These are phyloP conservation scores for Danionella cerebrum DNA, from an alignment of 2,113 vertebrate genomes.

Conservation along the genomic window DNA sequence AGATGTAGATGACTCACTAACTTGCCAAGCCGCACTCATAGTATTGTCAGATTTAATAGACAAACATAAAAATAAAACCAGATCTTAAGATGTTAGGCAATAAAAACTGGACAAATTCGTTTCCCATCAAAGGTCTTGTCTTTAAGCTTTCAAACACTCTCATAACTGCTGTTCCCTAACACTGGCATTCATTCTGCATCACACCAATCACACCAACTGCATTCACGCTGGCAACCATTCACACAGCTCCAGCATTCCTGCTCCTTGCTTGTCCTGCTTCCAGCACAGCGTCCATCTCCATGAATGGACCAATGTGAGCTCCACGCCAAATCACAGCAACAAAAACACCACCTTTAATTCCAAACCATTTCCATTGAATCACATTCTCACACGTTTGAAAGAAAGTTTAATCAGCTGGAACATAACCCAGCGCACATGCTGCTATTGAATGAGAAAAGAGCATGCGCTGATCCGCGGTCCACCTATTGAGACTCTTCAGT, in stretches of 20 bases:
- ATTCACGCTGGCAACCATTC: background rate
- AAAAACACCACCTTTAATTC: conserved; percentile 33
- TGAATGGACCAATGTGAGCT: conserved; percentile 1
- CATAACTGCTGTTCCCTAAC: background rate
- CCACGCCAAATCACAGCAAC: conserved; percentile 16
- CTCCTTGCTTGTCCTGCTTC: background rate
- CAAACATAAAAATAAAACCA: background rate
- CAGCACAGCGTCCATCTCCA: background rate
- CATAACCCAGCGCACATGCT: background rate
- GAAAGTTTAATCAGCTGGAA: conserved; percentile 25
- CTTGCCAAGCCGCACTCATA: background rate
- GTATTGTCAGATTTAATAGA: background rate
- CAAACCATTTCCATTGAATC: conserved; percentile 33
- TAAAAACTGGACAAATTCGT: background rate
- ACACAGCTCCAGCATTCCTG: background rate
- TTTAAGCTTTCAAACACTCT: background rate
- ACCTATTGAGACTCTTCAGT: background rate
- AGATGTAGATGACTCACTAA: too few relatives aligned
- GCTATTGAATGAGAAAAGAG: background rate
- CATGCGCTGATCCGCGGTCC: background rate
- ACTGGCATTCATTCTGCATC: background rate
- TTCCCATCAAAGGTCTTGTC: background rate
- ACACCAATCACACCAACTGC: too few relatives aligned
- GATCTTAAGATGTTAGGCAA: background rate
- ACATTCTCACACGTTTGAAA: conserved; percentile 22